Percentiles rank a stretch among this genome's conserved stretches.
These are phyloP conservation scores for Yponomeuta cagnagella DNA, from an alignment of 2,888 invertebrate species.

Conservation along the genomic window DNA sequence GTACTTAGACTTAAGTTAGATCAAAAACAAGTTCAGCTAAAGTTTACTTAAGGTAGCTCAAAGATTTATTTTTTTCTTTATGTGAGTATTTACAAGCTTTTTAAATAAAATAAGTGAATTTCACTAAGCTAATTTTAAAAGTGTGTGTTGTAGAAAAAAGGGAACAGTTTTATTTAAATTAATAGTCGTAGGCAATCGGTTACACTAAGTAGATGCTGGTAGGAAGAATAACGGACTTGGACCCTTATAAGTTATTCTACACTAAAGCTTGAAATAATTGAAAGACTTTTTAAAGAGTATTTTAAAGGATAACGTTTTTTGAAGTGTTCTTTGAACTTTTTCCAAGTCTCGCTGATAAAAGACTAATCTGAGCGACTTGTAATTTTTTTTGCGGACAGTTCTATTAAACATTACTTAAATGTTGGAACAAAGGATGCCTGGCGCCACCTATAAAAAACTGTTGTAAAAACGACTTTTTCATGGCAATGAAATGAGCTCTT, in stretches of 20 bases:
- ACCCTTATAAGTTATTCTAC: background rate
- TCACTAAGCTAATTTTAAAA: background rate
- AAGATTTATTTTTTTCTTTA: background rate
- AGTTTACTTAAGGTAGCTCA: background rate
- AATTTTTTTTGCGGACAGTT: too few species aligned
- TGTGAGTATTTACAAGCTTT: background rate
- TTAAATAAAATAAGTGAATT: background rate
- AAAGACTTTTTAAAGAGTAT: background rate
- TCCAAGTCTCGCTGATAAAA: too few species aligned
- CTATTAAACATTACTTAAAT: too few species aligned
- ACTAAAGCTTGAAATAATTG: background rate
- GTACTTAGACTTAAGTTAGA: conserved; percentile 1
- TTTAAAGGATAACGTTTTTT: background rate
- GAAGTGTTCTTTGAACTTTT: too few species aligned
- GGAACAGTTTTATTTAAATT: background rate
- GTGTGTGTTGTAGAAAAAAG: background rate
- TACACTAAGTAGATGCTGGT: background rate
- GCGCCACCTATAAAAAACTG: too few species aligned
- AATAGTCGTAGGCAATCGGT: background rate
- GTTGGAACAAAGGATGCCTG: too few species aligned
- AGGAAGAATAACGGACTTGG: background rate
- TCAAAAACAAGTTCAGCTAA: background rate
- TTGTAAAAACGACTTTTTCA: too few species aligned
- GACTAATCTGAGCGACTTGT: too few species aligned
- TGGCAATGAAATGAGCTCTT: too few species aligned